These are phyloP conservation scores for Thera obeliscata DNA, from an alignment of 2,888 invertebrate genomes.

Conservation along the genomic window DNA sequence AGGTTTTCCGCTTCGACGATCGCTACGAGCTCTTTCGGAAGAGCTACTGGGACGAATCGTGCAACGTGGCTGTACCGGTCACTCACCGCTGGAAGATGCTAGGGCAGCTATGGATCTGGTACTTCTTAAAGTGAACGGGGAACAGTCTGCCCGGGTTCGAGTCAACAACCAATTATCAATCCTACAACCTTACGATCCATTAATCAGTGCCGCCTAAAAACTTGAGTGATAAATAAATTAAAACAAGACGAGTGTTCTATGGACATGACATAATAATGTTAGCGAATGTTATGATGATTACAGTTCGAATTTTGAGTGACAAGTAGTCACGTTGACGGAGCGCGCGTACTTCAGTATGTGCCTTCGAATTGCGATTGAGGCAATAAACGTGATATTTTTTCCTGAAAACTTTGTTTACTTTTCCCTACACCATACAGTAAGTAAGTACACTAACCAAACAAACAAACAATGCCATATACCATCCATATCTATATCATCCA, in stretches of 20 bases:
- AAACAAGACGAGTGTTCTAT: conserved; percentile 62
- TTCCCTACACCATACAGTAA: conserved; percentile 46
- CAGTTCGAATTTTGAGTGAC: conserved; percentile 64
- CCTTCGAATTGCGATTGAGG: conserved; percentile 79
- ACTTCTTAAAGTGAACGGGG: conserved; percentile 87
- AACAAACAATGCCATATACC: conserved; percentile 19
- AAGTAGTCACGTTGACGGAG: conserved; percentile 80
- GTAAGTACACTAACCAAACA: conserved; percentile 22
- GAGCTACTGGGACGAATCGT: conserved; percentile 91
- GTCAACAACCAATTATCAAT: conserved; percentile 59
- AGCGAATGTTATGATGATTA: conserved; percentile 48
- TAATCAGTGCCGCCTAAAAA: conserved; percentile 75
- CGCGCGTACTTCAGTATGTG: conserved; percentile 80
- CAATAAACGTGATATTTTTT: conserved; percentile 84
- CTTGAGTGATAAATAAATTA: conserved; percentile 55
- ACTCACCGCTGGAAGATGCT: conserved; percentile 97
- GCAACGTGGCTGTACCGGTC: conserved; percentile 89
- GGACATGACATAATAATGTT: conserved; percentile 59
- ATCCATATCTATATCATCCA: conserved; percentile 27
- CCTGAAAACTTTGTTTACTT: conserved; percentile 57
- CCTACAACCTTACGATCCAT: conserved; percentile 76
- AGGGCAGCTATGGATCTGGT: conserved; percentile 95
- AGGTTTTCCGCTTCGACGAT: conserved; percentile 93
- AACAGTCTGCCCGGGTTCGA: conserved; percentile 60
- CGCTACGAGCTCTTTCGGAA: conserved; percentile 90